Evolutionary conservation across 2,888 invertebrate genomes (phyloP).

Genomic region (Hirtodrosophila trivittata): DNA sequence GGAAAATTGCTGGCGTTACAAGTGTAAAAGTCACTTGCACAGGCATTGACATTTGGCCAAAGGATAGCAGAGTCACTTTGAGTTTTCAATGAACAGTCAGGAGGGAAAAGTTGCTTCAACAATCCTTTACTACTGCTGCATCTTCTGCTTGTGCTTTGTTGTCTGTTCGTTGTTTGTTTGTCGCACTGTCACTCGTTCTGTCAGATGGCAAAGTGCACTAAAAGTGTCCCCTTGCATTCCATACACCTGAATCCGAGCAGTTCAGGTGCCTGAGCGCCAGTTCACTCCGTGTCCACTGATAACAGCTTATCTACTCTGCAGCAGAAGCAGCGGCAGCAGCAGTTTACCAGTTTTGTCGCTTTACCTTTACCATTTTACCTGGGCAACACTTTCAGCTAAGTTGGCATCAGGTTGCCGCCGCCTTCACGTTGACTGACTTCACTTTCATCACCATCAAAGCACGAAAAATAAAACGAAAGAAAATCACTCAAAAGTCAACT

Average conservation of each 20-base stretch:
- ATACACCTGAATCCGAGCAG: too few species aligned
- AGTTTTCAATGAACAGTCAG: too few species aligned
- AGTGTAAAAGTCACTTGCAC: conserved; percentile 16
- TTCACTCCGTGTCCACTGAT: conserved; percentile 28
- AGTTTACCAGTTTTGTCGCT: too few species aligned
- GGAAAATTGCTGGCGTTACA: conserved; percentile 9
- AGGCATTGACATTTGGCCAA: conserved; percentile 34
- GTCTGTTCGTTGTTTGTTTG: conserved; percentile 26
- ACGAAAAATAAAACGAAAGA: conserved; percentile 15
- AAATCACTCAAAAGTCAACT: conserved; percentile 18
- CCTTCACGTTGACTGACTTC: conserved; percentile 46
- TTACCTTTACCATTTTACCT: conserved; percentile 12
- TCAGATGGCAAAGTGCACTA: conserved; percentile 41
- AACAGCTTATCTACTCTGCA: conserved; percentile 53
- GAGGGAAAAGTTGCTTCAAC: too few species aligned
- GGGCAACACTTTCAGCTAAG: conserved; percentile 31
- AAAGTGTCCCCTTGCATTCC: conserved; percentile 57
- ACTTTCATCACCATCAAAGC: conserved; percentile 59
- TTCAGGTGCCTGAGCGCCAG: too few species aligned
- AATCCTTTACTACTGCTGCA: conserved; percentile 1
- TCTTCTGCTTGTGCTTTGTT: conserved; percentile 8
- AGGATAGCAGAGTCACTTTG: conserved; percentile 25
- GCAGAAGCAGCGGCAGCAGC: conserved; percentile 14
- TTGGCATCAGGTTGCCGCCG: conserved; percentile 63
- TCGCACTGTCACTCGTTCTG: conserved; percentile 29